Evolutionary conservation across 92 coral and sea anemone species (phyloP).

Genomic region (Porites divaricata): DNA sequence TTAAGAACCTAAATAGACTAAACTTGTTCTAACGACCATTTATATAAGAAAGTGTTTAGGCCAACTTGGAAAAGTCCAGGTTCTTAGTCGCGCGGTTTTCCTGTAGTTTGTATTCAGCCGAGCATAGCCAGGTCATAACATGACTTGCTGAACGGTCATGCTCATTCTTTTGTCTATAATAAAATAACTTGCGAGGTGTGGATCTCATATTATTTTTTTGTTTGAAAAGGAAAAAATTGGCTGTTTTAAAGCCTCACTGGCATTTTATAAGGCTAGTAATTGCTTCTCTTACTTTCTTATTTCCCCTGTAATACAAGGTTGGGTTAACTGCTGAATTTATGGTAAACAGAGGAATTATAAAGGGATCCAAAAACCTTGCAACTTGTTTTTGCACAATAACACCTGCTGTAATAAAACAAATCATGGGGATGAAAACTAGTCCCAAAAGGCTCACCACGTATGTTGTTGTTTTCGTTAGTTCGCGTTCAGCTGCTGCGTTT

Average conservation of each 20-base stretch:
- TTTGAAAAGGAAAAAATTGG: no score
- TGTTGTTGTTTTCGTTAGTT: background rate
- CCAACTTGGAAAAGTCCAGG: no score
- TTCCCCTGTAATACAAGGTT: constrained; percentile 11
- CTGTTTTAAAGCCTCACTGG: background rate
- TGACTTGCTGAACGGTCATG: no score
- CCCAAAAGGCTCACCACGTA: background rate
- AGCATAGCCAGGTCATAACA: no score
- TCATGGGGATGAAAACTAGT: background rate
- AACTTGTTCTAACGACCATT: no score
- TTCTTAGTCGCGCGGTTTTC: no score
- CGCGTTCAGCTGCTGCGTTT: constrained; percentile 1
- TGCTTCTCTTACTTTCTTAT: background rate
- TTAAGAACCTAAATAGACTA: no score
- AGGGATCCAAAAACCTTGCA: background rate
- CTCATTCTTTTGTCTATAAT: no score
- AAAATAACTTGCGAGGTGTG: no score
- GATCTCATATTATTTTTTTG: no score
- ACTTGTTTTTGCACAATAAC: background rate
- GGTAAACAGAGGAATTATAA: background rate
- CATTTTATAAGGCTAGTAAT: background rate
- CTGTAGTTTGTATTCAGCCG: no score
- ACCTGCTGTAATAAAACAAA: background rate
- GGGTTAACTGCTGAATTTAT: constrained; percentile 1
- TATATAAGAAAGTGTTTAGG: no score